Conservation (phyloP, 2,888 invertebrate genomes). For the Metalampra italica region DNA sequence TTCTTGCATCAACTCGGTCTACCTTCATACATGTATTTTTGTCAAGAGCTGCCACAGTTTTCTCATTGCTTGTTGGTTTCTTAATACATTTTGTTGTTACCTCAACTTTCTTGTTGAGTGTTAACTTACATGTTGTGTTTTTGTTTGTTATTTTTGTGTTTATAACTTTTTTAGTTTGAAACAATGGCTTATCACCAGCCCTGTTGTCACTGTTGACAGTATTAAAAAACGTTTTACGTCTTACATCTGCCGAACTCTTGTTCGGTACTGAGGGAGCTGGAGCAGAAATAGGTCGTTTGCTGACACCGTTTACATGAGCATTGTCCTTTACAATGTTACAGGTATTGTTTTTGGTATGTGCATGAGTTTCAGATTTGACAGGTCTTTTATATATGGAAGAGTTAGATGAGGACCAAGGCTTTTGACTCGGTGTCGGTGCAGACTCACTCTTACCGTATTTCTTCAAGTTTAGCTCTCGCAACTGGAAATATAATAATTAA, state of each 20-base stretch:
- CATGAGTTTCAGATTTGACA: conserved; percentile 12
- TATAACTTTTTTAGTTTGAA: too few species aligned
- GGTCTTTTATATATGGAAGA: conserved; percentile 9
- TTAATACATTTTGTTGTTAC: not conserved
- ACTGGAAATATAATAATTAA: conserved; percentile 34
- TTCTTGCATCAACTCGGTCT: too few species aligned
- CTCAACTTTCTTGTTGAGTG: not conserved
- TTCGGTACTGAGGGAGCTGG: conserved; percentile 13
- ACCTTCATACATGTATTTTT: too few species aligned
- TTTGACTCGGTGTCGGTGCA: conserved; percentile 1
- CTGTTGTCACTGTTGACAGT: too few species aligned
- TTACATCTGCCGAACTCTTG: not conserved
- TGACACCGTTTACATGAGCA: conserved; percentile 25
- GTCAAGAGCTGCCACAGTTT: too few species aligned
- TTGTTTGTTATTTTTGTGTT: not conserved
- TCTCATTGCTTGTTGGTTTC: too few species aligned
- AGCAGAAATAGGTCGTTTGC: conserved; percentile 30
- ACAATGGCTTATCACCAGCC: too few species aligned
- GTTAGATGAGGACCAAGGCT: not conserved
- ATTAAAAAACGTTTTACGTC: too few species aligned
- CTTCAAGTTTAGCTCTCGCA: conserved; percentile 55
- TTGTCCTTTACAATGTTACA: conserved; percentile 26
- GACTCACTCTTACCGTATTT: conserved; percentile 42
- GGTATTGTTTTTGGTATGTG: conserved; percentile 7
- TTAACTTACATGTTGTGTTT: not conserved